Conservation (phyloP, 2,888 invertebrate species). For the Pediacus dermestoides region DNA sequence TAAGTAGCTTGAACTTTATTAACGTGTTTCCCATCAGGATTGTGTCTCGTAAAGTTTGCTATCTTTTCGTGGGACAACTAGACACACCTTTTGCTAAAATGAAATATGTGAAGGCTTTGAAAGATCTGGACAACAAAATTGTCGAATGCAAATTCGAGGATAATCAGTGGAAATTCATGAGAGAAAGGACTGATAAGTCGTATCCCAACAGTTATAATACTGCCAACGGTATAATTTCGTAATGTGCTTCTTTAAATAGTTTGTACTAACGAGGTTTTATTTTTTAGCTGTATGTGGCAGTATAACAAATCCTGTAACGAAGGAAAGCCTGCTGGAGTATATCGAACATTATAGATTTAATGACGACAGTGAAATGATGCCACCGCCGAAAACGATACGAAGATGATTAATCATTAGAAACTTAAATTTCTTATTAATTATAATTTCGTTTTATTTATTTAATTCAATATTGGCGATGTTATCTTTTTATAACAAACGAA, state of each 20-base stretch:
- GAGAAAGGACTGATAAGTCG: slow-evolving; percentile 94
- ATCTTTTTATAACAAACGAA: slow-evolving; percentile 24
- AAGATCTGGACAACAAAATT: slow-evolving; percentile 85
- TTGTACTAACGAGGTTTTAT: slow-evolving; percentile 25
- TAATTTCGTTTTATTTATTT: slow-evolving; percentile 20
- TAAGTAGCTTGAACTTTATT: too few relatives aligned
- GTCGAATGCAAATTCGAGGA: slow-evolving; percentile 88
- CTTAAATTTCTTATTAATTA: slow-evolving; percentile 16
- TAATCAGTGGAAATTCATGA: slow-evolving; percentile 87
- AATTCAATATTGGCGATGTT: slow-evolving; percentile 23
- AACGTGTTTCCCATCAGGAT: slow-evolving; percentile 29
- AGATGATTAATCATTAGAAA: slow-evolving; percentile 42
- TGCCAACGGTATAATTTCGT: slow-evolving; percentile 70
- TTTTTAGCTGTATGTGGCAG: slow-evolving; percentile 76
- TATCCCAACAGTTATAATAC: slow-evolving; percentile 88
- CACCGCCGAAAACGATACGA: slow-evolving; percentile 59
- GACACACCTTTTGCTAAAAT: slow-evolving; percentile 68
- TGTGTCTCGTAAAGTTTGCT: slow-evolving; percentile 54
- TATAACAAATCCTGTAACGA: slow-evolving; percentile 81
- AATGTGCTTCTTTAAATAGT: slow-evolving; percentile 17
- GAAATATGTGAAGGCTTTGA: slow-evolving; percentile 74
- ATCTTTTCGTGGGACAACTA: slow-evolving; percentile 73
- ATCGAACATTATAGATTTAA: slow-evolving; percentile 64
- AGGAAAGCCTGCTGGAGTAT: slow-evolving; percentile 70
- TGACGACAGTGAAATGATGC: slow-evolving; percentile 69